Percentiles rank a stretch among this genome's conserved stretches.
Conservation (phyloP, 2,113 vertebrate species). For the Patagioenas fasciata region DNA sequence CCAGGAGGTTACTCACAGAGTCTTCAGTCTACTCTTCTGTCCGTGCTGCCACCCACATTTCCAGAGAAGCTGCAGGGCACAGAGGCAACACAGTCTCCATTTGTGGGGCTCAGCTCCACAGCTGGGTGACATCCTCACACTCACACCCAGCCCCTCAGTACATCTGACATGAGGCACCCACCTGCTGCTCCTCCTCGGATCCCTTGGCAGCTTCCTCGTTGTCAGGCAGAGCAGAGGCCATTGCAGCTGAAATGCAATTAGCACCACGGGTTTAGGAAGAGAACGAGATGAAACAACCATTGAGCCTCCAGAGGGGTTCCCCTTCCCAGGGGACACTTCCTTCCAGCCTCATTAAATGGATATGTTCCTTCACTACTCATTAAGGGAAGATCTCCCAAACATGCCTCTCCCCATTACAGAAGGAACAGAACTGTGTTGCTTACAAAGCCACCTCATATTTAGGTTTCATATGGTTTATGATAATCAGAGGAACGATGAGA, state of each 20-base stretch:
- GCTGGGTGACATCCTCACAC: not conserved
- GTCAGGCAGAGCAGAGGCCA: not conserved
- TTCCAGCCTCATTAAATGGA: not conserved
- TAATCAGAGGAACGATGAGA: not conserved
- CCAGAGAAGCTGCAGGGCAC: not conserved
- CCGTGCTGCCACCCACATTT: not conserved
- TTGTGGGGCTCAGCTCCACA: not conserved
- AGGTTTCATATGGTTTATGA: not conserved
- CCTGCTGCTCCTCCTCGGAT: not conserved
- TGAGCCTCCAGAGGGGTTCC: not conserved
- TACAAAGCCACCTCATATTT: no score
- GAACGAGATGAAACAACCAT: fast-evolving
- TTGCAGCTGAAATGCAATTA: not conserved
- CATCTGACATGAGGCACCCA: not conserved
- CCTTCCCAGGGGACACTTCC: no score
- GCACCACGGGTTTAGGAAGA: not conserved
- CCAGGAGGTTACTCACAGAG: not conserved
- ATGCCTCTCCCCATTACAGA: fast-evolving
- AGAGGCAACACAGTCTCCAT: fast-evolving
- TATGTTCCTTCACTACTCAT: not conserved
- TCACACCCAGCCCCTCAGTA: not conserved
- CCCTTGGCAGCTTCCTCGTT: not conserved
- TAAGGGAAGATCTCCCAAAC: not conserved
- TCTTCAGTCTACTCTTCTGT: fast-evolving
- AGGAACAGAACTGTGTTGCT: not conserved